Evolutionary conservation across 2,797 vertebrate species (phyloP), one percentile per base, ranked within the genome.

Genomic region (Ibycter americanus): DNA sequence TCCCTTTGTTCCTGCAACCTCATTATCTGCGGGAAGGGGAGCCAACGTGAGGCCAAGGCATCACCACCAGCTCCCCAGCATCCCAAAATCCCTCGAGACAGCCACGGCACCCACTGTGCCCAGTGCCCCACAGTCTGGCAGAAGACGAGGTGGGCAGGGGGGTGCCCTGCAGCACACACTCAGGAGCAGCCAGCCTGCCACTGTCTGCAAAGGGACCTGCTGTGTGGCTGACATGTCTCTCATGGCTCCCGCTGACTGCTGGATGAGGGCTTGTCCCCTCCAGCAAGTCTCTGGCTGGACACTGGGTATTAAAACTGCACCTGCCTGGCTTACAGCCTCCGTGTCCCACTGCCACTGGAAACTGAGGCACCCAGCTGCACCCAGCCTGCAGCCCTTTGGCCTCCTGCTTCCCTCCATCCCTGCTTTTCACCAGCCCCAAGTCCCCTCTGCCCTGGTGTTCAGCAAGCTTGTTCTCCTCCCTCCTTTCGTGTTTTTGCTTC

Each of bases 1-100:
- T 84, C 93, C 95, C 90, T 96, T 96, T 97, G 92, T 96, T 96
- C 92, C 81, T 73, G 51, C 38, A 82, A n/a, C 91, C 76, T 94
- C 18, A 0, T 89, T 92, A 94, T 83, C 80, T 42, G 62, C 8
- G 0, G 83, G 74, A 93, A 89, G 15, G n/a, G n/a, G 34, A 92
- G 76, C 42, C 40, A 76, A 54, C 2, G 2, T 1, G 1, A 74
- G 23, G 56, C 46, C 49, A 56, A 72, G 31, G 36, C 79, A 80
- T 40, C 0, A 2, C 51, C 74, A 44, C 67, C 42, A 38, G 9
- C 72, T 74, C 47, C 47, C 22, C 7, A 0, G 10, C 36, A 5
- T 47, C 68, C 47, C 8, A 0, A 70, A 67, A 65, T 6, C 9
- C 36, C 55, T 73, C 3, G 0, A 73, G 44, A 67, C n/a, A 72